Evolutionary conservation across 2,797 vertebrate genomes (phyloP).

Genomic region (Sarcophilus harrisii): DNA sequence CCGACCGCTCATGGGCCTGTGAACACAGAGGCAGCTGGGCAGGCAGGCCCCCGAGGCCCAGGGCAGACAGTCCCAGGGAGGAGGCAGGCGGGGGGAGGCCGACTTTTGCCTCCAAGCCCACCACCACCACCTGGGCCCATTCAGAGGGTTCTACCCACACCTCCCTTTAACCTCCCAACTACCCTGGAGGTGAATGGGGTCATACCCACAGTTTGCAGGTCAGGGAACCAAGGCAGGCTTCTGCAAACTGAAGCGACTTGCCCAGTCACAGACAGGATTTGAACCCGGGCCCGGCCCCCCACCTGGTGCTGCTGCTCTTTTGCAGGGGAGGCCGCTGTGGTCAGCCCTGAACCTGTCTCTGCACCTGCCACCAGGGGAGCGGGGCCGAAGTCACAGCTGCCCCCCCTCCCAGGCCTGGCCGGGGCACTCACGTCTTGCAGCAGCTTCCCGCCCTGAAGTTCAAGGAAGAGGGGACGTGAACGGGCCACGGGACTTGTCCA

Average conservation of each 20-base stretch:
- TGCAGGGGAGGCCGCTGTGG: too few species aligned
- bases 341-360: too few species aligned
- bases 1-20: slow-evolving; percentile 96
- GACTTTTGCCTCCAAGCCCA: neutral
- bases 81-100: neutral
- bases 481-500: slow-evolving; percentile 95
- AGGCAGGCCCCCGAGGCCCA: too few species aligned
- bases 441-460: slow-evolving; percentile 98
- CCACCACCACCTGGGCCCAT: neutral
- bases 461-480: slow-evolving; percentile 97
- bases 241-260: neutral
- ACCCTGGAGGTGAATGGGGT: neutral
- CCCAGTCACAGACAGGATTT: neutral
- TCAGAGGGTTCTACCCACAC: neutral
- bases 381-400: too few species aligned
- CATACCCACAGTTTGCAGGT: neutral
- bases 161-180: neutral
- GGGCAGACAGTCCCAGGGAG: neutral
- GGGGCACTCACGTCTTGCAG: slow-evolving; percentile 93
- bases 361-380: too few species aligned
- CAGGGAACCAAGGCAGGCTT: neutral
- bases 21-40: slow-evolving; percentile 39
- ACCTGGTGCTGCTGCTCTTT: too few species aligned
- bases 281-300: neutral
- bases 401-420: neutral